Evolutionary conservation across 2,888 invertebrate genomes (phyloP).

Genomic region (Oasisia sp.): DNA sequence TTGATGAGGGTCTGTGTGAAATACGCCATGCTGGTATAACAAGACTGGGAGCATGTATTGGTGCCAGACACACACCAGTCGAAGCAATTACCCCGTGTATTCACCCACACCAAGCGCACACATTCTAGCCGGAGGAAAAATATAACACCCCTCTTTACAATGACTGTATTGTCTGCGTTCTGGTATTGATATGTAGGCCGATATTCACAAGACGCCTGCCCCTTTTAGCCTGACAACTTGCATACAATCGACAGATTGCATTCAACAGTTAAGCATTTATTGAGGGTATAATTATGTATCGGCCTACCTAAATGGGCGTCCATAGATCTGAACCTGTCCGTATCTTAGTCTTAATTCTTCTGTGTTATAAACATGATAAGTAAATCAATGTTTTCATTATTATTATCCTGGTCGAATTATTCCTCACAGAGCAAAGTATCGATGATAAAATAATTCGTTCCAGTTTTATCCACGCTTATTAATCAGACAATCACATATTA

Average conservation of each 20-base stretch:
- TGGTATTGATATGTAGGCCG: neutral
- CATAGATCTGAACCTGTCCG: neutral
- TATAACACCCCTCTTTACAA: neutral
- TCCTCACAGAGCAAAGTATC: neutral
- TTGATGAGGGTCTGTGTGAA: too few relatives aligned
- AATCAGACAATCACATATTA: neutral
- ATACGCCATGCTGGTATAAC: too few relatives aligned
- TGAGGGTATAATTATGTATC: too few relatives aligned
- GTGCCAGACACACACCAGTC: neutral
- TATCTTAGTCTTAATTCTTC: neutral
- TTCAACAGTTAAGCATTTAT: too few relatives aligned
- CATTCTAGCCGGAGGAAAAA: neutral
- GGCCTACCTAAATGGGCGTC: too few relatives aligned
- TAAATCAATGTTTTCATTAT: neutral
- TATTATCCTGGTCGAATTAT: neutral
- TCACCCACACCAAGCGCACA: neutral
- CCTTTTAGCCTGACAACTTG: neutral
- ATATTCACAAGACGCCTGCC: neutral
- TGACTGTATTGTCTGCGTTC: neutral
- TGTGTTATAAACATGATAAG: neutral
- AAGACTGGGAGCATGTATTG: neutral
- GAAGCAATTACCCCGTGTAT: neutral
- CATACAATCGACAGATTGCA: neutral
- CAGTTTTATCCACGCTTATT: neutral
- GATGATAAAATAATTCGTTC: neutral